Evolutionary conservation across 2,888 invertebrate species (phyloP), one percentile per base, ranked within the genome.

Genomic region (Ethmia dodecea): DNA sequence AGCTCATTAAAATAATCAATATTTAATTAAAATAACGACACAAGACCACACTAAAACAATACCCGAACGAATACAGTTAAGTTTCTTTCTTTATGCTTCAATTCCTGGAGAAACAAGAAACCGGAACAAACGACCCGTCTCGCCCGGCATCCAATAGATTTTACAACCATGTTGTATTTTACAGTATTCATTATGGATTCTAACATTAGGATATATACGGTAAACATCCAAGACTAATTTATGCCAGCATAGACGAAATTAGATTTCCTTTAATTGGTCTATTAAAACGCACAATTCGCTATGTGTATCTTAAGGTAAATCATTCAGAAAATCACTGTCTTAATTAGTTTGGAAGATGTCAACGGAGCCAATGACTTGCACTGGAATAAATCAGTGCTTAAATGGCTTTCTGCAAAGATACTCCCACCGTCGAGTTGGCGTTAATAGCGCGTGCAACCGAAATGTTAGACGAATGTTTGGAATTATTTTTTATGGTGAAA

Each of bases 401-500:
- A 79, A 81, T 79, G 76, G 79, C 78, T 81, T 80, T 78, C 80
- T 69, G 68, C 81, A 71, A 71, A 68, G 78, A 70, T 77, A 78
- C 80, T 70, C 81, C 83, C 74, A 79, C 65, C 68, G 75, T 64
- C 73, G 70, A 75, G 60, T 72, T 67, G 68, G 71, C 73, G 78
- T 80, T 81, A 84, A 84, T 84, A 76, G 81, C 79, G 80, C 84
- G 80, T 84, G 81, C 77, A 83, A 68, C 72, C 71, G 75, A 75
- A 76, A 80, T 72, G 57, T 70, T 71, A 74, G 70, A 71, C 72
- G 68, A 68, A 67, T 74, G 66, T 71, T 74, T 68, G 55, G 61
- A 56, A 66, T 59, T 56, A 57, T 72, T 79, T 81, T 81, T 83
- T 72, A 64, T 60, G 53, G 39, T 66, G 78, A 68, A 77, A 80